Evolutionary conservation across 2,888 invertebrate genomes (phyloP).

Genomic region (Archaeoteleia sp.): DNA sequence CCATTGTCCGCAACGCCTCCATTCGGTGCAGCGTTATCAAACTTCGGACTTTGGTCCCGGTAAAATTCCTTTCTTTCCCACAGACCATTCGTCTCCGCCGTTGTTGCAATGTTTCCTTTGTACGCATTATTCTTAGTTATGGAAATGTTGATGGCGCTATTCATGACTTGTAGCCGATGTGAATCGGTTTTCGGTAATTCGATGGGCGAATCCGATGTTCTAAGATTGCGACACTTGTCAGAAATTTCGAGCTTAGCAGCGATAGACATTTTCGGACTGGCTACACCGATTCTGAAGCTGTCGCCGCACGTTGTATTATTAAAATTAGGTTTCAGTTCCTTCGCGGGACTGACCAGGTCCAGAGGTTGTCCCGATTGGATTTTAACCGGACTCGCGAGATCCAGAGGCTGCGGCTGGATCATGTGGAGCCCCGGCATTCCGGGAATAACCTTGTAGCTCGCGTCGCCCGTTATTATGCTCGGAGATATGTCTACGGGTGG

Average conservation of each 20-base stretch:
- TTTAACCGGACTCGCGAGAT: slow-evolving; percentile 67
- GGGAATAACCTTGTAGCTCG: slow-evolving; percentile 67
- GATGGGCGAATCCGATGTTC: slow-evolving; percentile 50
- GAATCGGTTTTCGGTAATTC: slow-evolving; percentile 55
- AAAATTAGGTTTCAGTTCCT: slow-evolving; percentile 60
- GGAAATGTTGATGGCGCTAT: slow-evolving; percentile 17
- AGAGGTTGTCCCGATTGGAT: slow-evolving; percentile 58
- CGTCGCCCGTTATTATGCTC: slow-evolving; percentile 56
- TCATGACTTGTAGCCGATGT: slow-evolving; percentile 61
- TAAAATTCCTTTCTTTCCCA: slow-evolving; percentile 26
- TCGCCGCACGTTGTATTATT: slow-evolving; percentile 56
- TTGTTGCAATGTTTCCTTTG: not conserved
- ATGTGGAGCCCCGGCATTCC: slow-evolving; percentile 67
- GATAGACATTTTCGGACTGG: slow-evolving; percentile 62
- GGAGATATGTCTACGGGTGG: slow-evolving; percentile 70
- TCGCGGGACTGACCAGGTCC: slow-evolving; percentile 67
- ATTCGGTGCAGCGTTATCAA: slow-evolving; percentile 54
- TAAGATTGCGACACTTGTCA: slow-evolving; percentile 58
- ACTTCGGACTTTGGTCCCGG: slow-evolving; percentile 47
- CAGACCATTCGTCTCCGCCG: not conserved
- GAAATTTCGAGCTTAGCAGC: slow-evolving; percentile 49
- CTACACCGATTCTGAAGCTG: slow-evolving; percentile 39
- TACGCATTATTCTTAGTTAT: not conserved
- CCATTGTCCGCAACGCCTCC: slow-evolving; percentile 55
- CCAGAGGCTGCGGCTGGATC: slow-evolving; percentile 63